Evolutionary conservation across 2,113 vertebrate species (phyloP), one percentile per base, ranked within the genome.

Genomic region (Peromyscus californicus): DNA sequence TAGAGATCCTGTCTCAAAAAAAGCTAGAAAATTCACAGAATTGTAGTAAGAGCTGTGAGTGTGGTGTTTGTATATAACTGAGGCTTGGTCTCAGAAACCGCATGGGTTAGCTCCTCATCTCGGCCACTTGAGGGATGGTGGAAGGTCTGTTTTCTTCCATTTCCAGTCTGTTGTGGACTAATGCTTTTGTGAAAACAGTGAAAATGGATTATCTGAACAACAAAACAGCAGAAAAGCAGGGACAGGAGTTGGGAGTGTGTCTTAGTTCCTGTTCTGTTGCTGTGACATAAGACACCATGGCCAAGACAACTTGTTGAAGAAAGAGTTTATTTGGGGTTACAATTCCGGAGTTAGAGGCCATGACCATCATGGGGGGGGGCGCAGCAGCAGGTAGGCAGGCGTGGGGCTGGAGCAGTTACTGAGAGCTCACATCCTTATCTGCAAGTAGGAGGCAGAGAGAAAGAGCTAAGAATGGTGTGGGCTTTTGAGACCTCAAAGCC

Each of bases 41-140:
- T 57, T 0, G 0, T 11, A 74, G 45, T 7, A 82, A 31, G 75
- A 70, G 45, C 65, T 16, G 72, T 33, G 0, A 5, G 2, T 29
- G 33, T 57, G 24, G 36, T 85, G 91, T 63, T 39, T 0, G 1
- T 70, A 39, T 90, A 11, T 74, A 63, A n/a, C 42, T 0, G 0
- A 70, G 57, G 15, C 5, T 72, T 63, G 33, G 10, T 54, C 19
- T 63, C 85, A 65, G 63, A 96, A 88, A 54, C 31, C 17, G 1
- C 26, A 6, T 1, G 0, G 1, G 7, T 15, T 39, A 29, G 22
- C 72, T 26, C 29, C 15, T 78, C 13, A 9, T 89, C 61, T 36
- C n/a, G 39, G 85, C 79, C 79, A 9, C 4, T 54, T 51, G 45
- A 67, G 39, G 69, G 24, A 21, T 5, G 3, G 1, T 0, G 1